Evolutionary conservation across 2,113 vertebrate species (phyloP).

Genomic region (Nothoprocta pentlandii): DNA sequence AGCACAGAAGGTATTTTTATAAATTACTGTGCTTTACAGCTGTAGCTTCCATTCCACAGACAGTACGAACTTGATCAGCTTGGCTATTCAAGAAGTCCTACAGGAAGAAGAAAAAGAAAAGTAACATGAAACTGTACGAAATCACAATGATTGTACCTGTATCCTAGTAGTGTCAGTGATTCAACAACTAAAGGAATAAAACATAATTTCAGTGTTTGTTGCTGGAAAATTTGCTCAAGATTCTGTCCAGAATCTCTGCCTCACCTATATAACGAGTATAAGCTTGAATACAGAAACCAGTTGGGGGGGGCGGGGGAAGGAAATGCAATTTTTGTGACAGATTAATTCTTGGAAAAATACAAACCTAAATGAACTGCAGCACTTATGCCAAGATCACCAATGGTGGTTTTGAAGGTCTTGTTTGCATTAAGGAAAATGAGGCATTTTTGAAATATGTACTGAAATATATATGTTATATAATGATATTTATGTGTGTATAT

Average conservation of each 20-base stretch:
- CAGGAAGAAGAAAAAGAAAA: neutral
- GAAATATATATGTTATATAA: too few species aligned
- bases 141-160: neutral
- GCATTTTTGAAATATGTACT: neutral
- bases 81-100: too few species aligned
- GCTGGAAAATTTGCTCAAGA: neutral
- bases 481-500: too few species aligned
- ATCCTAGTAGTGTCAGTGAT: neutral
- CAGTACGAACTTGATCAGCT: too few species aligned
- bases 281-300: neutral
- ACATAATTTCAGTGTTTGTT: neutral
- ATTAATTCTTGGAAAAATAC: neutral
- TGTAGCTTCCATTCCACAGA: neutral
- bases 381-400: neutral
- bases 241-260: neutral
- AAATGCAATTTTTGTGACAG: neutral
- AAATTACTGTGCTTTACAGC: neutral
- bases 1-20: neutral
- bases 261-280: fast-evolving
- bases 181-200: neutral
- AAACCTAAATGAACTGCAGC: neutral
- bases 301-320: neutral
- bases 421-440: neutral
- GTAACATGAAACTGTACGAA: neutral
- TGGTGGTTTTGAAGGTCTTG: neutral